These are phyloP conservation scores for Channallabes apus DNA, from an alignment of 2,797 vertebrate genomes.

Conservation along the genomic window DNA sequence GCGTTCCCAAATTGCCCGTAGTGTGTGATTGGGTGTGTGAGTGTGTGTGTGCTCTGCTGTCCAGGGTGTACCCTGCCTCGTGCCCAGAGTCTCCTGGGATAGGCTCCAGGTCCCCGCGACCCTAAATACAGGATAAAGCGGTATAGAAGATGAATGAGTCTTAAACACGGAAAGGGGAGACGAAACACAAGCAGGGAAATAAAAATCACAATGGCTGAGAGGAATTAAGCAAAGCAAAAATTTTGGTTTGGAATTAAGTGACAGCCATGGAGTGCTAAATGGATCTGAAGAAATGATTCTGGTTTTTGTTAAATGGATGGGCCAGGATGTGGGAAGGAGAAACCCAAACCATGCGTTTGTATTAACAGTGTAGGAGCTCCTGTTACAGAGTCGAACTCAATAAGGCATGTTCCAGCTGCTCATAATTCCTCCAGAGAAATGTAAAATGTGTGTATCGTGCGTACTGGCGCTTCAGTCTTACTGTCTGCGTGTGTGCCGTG, in stretches of 20 bases:
- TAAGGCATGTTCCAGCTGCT: constrained; percentile 13
- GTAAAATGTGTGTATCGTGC: not conserved
- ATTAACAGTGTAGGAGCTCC: constrained; percentile 26
- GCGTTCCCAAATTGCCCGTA: too few species aligned
- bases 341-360: constrained; percentile 37
- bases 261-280: constrained; percentile 36
- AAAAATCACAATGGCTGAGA: constrained; percentile 11
- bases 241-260: constrained; percentile 54
- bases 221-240: constrained; percentile 55
- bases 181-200: constrained; percentile 41
- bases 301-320: constrained; percentile 6
- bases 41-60: too few species aligned
- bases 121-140: too few species aligned
- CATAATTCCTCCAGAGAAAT: constrained; percentile 25
- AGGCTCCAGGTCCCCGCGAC: too few species aligned
- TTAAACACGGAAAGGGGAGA: constrained; percentile 63
- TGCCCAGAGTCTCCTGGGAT: too few species aligned
- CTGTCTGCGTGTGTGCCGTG: not conserved
- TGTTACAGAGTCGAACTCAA: constrained; percentile 10
- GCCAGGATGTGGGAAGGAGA: constrained; percentile 35
- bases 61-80: too few species aligned
- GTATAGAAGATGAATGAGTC: too few species aligned
- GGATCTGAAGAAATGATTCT: constrained; percentile 45
- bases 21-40: too few species aligned
- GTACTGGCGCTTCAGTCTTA: not conserved